Conservation (phyloP, 37 sponge, comb jelly and placozoan species). For the Axinella damicornis region DNA sequence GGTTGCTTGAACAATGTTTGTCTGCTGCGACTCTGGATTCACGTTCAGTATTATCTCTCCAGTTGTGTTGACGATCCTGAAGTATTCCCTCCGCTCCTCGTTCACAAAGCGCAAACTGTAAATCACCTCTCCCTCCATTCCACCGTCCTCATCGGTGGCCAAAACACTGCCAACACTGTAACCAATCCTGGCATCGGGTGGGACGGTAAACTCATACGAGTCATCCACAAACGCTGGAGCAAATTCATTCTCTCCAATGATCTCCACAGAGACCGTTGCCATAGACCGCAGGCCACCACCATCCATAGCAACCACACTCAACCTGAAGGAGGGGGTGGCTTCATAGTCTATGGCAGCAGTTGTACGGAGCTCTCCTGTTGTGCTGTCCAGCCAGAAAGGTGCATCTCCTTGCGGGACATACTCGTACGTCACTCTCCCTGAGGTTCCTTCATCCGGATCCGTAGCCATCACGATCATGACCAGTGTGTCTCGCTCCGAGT, state of each 20-base stretch:
- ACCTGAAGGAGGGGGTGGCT: background rate
- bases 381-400: constrained; percentile 33
- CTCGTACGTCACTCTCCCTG: constrained; percentile 26
- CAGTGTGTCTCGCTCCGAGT: background rate
- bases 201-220: background rate
- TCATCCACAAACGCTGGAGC: constrained; percentile 13
- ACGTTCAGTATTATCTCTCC: constrained; percentile 37
- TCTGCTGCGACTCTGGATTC: too few relatives aligned
- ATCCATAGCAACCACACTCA: constrained; percentile 48
- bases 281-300: background rate
- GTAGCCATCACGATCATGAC: constrained; percentile 51
- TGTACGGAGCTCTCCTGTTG: constrained; percentile 30
- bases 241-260: constrained; percentile 60
- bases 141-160: constrained; percentile 58
- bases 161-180: constrained; percentile 12
- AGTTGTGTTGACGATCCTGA: constrained; percentile 11
- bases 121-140: constrained; percentile 15
- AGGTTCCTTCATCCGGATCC: constrained; percentile 46
- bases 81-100: background rate
- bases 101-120: constrained; percentile 27
- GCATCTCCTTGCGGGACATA: background rate
- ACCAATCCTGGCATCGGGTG: background rate
- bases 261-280: background rate
- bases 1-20: too few relatives aligned
- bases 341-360: constrained; percentile 23